Base-by-base conservation (phyloP, 2,888 invertebrate genomes). In the Cerceris ruficornis region DNA sequence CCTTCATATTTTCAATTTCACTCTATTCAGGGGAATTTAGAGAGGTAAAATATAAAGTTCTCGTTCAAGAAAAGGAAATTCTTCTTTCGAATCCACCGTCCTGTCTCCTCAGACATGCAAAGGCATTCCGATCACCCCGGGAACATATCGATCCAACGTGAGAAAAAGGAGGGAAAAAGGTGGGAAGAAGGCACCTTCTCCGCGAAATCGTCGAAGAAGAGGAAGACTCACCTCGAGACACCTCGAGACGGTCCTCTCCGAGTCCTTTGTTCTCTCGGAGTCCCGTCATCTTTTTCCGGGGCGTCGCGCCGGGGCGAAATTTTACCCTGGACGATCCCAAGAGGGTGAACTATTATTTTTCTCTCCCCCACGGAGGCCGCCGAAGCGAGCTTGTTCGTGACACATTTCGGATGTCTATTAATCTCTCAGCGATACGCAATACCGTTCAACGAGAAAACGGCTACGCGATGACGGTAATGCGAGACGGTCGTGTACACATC, bases 351-450 rank as follows among this genome's bases (percentile, higher is more conserved):
- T 69, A 82, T 84, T 28, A 28, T 28, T 28, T 28, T 79, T 75
- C 69, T 57, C 64, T 59, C 59, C 39, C 39, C 49, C 11, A 50
- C 52, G 39, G 67, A 50, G 66, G 13, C 43, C 49, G 50, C 9
- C 49, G 50, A 70, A 75, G 77, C 70, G 14, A 28, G 28, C 28
- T 28, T 28, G 28, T 28, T 28, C 43, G 55, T 62, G 68, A 55
- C 80, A 67, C 59, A 58, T 55, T 77, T 78, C 78, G 74, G 65
- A 66, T 81, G 80, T 81, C 82, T 77, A 86, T 86, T 83, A 86
- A 84, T 87, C 85, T 81, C 66, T 61, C 43, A 58, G 54, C 65
- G 74, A 74, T 71, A 52, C 61, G 68, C 28, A 28, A 54, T 42
- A 61, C 69, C 61, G 6, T 17, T 50, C n/a, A 14, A 50, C 67